Evolutionary conservation across 2,113 vertebrate genomes (phyloP).

Genomic region (Symphodus melops): DNA sequence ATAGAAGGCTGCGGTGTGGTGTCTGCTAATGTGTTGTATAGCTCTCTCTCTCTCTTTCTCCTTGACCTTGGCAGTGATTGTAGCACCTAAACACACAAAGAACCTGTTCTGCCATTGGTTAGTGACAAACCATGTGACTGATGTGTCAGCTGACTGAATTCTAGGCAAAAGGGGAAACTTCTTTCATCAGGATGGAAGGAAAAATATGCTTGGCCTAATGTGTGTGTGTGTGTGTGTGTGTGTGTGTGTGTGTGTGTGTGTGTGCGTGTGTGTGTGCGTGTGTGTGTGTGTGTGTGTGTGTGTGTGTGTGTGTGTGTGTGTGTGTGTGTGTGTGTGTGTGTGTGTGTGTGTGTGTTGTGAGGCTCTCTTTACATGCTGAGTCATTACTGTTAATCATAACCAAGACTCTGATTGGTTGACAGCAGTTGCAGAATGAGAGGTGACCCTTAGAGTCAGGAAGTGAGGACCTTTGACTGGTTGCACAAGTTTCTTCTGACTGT

Average conservation of each 20-base stretch:
- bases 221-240: slow-evolving; percentile 38
- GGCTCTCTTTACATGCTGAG: slow-evolving; percentile 66
- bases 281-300: slow-evolving; percentile 7
- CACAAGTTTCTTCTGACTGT: slow-evolving; percentile 2
- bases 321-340: slow-evolving; percentile 18
- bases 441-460: slow-evolving; percentile 61
- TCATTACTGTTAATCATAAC: slow-evolving; percentile 65
- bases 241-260: slow-evolving; percentile 22
- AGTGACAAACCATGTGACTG: slow-evolving; percentile 65
- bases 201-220: slow-evolving; percentile 29
- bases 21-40: slow-evolving; percentile 5
- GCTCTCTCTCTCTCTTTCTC: slow-evolving; percentile 36
- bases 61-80: slow-evolving; percentile 76
- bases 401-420: slow-evolving; percentile 47
- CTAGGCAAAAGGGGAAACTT: slow-evolving; percentile 74
- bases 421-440: slow-evolving; percentile 41
- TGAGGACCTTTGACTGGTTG: slow-evolving; percentile 26
- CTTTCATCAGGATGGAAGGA: slow-evolving; percentile 59
- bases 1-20: slow-evolving; percentile 49
- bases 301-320: slow-evolving; percentile 11
- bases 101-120: slow-evolving; percentile 50
- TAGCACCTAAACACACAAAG: slow-evolving; percentile 58
- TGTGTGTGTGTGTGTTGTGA: slow-evolving; percentile 12
- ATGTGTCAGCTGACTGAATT: slow-evolving; percentile 73
- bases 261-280: too few relatives aligned